These are phyloP conservation scores for Mechanitis messenoides DNA, from an alignment of 2,888 invertebrate species.

Conservation along the genomic window DNA sequence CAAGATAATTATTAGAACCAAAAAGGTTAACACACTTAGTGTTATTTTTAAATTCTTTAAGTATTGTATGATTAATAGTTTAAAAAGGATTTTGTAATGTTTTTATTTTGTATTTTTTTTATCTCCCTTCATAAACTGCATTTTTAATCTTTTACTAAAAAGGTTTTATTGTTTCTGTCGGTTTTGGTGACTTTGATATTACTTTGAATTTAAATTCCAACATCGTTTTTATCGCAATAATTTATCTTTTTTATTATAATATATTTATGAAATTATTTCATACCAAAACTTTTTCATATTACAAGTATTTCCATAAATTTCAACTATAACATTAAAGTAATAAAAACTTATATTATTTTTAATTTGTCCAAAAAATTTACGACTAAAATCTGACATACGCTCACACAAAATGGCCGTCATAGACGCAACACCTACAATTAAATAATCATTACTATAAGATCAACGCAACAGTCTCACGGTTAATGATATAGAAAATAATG, in stretches of 20 bases:
- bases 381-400: slow-evolving; percentile 13
- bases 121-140: not conserved
- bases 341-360: too few relatives aligned
- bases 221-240: not conserved
- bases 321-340: too few relatives aligned
- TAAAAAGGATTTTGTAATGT: not conserved
- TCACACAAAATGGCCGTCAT: slow-evolving; percentile 14
- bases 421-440: slow-evolving; percentile 20
- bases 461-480: slow-evolving; percentile 24
- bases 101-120: not conserved
- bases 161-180: not conserved
- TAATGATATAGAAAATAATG: slow-evolving; percentile 20
- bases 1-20: slow-evolving; percentile 21
- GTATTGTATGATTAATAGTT: not conserved
- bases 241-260: not conserved
- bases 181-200: not conserved
- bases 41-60: not conserved
- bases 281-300: slow-evolving; percentile 6
- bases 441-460: slow-evolving; percentile 27
- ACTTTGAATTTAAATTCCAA: not conserved
- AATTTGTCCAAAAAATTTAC: too few relatives aligned
- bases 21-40: slow-evolving; percentile 7
- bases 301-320: too few relatives aligned
- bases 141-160: not conserved
- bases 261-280: not conserved